Evolutionary conservation across 35 echinoderm and acorn worm species (phyloP).

Genomic region (Ptychodera flava): DNA sequence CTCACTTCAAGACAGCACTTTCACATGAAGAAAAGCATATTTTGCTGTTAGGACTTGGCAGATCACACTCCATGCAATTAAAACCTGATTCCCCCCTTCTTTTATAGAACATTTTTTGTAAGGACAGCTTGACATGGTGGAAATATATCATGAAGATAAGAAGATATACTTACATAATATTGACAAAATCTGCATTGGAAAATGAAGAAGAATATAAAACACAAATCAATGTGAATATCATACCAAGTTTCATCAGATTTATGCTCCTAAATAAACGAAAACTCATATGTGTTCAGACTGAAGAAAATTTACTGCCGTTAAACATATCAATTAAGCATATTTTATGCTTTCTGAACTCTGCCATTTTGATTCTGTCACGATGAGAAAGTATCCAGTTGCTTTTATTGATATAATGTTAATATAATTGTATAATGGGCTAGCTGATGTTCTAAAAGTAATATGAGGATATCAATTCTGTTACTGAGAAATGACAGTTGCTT

Average conservation of each 20-base stretch:
- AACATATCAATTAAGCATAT: background rate
- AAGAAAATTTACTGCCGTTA: background rate
- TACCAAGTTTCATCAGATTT: too few relatives aligned
- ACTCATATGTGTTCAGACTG: too few relatives aligned
- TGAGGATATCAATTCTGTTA: background rate
- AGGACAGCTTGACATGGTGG: background rate
- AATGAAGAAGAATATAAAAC: background rate
- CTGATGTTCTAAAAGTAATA: background rate
- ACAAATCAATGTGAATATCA: too few relatives aligned
- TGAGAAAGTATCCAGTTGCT: too few relatives aligned
- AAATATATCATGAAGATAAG: background rate
- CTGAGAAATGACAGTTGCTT: background rate
- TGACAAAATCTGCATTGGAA: background rate
- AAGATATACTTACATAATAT: background rate
- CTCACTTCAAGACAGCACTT: too few relatives aligned
- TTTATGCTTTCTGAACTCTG: background rate
- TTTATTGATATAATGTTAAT: too few relatives aligned
- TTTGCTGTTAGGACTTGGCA: too few relatives aligned
- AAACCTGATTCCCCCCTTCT: background rate
- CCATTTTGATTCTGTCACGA: too few relatives aligned
- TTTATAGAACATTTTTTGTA: background rate
- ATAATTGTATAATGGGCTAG: background rate
- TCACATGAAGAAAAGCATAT: too few relatives aligned
- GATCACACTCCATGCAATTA: too few relatives aligned
- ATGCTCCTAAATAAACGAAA: too few relatives aligned